Conservation (phyloP, 30 jellyfish, hydroid and myxozoan genomes). For the Pelagia noctiluca region DNA sequence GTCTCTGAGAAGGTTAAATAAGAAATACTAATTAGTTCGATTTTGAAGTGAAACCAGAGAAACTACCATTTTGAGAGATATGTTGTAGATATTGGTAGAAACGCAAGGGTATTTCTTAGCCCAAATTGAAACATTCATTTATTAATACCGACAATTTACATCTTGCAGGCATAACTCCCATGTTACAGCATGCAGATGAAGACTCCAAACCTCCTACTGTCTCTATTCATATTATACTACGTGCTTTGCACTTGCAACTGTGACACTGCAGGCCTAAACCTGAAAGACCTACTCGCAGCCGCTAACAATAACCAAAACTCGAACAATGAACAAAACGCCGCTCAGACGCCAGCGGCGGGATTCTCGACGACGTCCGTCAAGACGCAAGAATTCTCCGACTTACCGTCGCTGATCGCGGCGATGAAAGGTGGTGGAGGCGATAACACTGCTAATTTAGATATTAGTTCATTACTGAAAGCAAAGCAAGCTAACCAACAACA, state of each 20-base stretch:
- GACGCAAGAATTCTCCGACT: slow-evolving; percentile 73
- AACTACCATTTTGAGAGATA: not conserved
- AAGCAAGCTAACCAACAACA: slow-evolving; percentile 28
- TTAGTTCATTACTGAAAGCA: slow-evolving; percentile 32
- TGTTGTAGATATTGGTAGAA: not conserved
- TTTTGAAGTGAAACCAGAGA: not conserved
- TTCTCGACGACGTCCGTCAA: slow-evolving; percentile 72
- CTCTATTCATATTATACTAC: not conserved
- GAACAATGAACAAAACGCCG: slow-evolving; percentile 61
- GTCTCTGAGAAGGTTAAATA: too few relatives aligned
- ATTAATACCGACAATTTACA: not conserved
- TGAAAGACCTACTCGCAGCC: slow-evolving; percentile 61
- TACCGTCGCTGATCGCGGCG: slow-evolving; percentile 62
- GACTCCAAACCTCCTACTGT: not conserved
- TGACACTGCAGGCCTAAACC: slow-evolving; percentile 51
- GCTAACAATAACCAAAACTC: slow-evolving; percentile 47
- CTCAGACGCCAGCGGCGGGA: slow-evolving; percentile 16
- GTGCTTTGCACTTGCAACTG: slow-evolving; percentile 12
- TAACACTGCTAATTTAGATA: slow-evolving; percentile 55
- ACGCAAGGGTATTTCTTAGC: not conserved
- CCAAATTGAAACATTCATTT: too few relatives aligned
- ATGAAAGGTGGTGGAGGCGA: slow-evolving; percentile 55
- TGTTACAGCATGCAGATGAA: not conserved
- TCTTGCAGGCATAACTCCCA: not conserved
- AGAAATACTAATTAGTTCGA: not conserved